A percentile compares a stretch with the other conserved stretches of the same genome.
phyloP scores from a whole-genome alignment of 2,113 vertebrate genomes.

The Tyto alba region DNA sequence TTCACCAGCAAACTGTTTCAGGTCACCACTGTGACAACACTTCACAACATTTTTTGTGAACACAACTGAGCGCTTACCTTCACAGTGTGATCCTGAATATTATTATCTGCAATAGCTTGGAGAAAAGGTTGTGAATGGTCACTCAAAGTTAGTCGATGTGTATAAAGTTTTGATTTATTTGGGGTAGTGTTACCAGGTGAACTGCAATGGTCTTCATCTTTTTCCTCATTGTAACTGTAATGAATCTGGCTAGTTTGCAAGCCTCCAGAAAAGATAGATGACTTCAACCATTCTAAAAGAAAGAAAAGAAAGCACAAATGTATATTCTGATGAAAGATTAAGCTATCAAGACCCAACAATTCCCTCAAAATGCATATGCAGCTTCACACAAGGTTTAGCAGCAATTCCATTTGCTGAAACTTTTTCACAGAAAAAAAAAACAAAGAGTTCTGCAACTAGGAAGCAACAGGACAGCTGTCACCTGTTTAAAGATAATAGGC shows the following conservation, averaged over 20 bases:
- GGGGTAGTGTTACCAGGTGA: conserved; percentile 87
- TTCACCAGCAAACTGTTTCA: neutral
- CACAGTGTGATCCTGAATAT: conserved; percentile 93
- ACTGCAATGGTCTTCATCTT: conserved; percentile 98
- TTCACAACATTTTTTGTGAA: neutral
- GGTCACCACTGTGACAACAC: neutral
- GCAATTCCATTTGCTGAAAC: neutral
- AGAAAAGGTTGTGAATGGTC: conserved; percentile 96
- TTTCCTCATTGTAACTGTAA: conserved; percentile 99
- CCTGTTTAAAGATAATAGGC: neutral
- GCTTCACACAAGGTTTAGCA: neutral
- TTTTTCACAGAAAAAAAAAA: neutral
- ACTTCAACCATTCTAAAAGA: conserved; percentile 91
- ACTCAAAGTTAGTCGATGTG: conserved; percentile 80
- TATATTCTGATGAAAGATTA: neutral
- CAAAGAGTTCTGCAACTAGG: neutral
- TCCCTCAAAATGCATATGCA: neutral
- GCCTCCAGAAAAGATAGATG: conserved; percentile 94
- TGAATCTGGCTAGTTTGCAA: conserved; percentile 98
- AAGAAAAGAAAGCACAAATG: neutral
- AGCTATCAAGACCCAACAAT: neutral
- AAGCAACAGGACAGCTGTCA: neutral
- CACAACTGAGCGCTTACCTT: conserved; percentile 74
- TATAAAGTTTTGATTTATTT: conserved; percentile 88
- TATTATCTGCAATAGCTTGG: conserved; percentile 96